A percentile compares a stretch with the other conserved stretches of the same genome.
phyloP scores from a whole-genome alignment of 2,888 invertebrate genomes.

The Brachyptera risi region DNA sequence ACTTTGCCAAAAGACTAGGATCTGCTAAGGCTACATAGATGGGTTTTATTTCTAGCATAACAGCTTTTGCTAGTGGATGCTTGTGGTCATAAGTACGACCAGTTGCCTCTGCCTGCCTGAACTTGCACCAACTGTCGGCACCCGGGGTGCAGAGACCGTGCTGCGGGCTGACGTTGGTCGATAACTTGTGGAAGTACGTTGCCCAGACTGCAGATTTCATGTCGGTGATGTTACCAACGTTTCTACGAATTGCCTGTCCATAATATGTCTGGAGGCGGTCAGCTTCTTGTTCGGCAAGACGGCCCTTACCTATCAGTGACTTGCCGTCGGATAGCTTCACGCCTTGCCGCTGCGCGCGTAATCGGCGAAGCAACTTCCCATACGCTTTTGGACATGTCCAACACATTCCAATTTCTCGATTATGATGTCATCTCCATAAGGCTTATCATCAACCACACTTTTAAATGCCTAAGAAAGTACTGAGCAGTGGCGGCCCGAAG shows the following conservation, averaged over 20 bases:
- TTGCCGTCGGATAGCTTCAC: not conserved
- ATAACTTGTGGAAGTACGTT: slow-evolving; percentile 15
- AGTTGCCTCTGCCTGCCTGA: slow-evolving; percentile 11
- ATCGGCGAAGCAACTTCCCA: no score
- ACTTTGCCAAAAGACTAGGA: no score
- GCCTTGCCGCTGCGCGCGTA: no score
- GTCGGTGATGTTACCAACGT: not conserved
- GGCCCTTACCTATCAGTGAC: not conserved
- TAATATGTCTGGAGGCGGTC: slow-evolving; percentile 1
- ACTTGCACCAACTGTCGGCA: slow-evolving; percentile 20
- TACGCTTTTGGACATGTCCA: no score
- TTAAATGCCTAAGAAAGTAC: no score
- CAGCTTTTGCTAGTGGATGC: slow-evolving; percentile 10
- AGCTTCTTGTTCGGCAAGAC: not conserved
- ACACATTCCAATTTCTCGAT: no score
- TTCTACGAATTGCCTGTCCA: slow-evolving; percentile 1
- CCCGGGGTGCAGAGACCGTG: slow-evolving; percentile 19
- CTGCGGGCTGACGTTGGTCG: slow-evolving; percentile 18
- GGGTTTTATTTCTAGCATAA: slow-evolving; percentile 4
- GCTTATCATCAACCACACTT: no score
- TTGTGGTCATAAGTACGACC: slow-evolving; percentile 21
- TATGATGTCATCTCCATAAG: no score
- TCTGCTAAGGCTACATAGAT: no score
- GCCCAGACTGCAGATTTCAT: slow-evolving; percentile 24
- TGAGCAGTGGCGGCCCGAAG: no score